Conservation (phyloP, 2,113 vertebrate genomes). For the Neotragus moschatus region DNA sequence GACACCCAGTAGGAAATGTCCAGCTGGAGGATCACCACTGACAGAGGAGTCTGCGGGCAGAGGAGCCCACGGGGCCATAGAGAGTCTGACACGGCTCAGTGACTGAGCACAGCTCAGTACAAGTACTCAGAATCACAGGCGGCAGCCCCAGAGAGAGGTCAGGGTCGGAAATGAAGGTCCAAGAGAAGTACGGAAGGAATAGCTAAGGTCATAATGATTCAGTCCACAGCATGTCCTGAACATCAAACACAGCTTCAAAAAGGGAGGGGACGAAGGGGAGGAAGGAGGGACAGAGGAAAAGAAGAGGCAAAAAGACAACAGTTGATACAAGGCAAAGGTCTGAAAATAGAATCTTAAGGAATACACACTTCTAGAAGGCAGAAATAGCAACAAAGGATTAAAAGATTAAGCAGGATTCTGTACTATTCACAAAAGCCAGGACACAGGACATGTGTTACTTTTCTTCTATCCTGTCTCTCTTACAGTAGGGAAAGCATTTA, state of each 20-base stretch:
- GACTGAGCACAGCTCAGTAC: neutral
- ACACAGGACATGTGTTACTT: conserved; percentile 8
- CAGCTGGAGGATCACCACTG: neutral
- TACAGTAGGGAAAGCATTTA: neutral
- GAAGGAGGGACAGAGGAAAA: no score
- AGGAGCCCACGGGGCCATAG: neutral
- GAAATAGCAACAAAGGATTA: conserved; percentile 48
- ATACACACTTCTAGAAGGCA: conserved; percentile 34
- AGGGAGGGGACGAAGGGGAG: neutral
- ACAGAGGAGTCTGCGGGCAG: neutral
- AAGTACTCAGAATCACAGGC: neutral
- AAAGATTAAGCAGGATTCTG: conserved; percentile 29
- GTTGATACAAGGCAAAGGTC: neutral
- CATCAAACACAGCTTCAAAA: neutral
- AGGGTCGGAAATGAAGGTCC: neutral
- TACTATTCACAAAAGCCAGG: conserved; percentile 15
- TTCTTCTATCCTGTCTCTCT: neutral
- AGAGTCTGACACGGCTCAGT: neutral
- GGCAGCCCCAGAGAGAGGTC: neutral
- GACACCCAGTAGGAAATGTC: neutral
- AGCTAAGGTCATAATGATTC: neutral
- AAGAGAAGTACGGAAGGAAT: neutral
- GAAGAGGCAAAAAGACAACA: neutral
- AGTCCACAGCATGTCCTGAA: neutral
- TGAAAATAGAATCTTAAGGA: conserved; percentile 56